phyloP scores from a whole-genome alignment of 2,888 invertebrate species.

The Drosophila borealis region DNA sequence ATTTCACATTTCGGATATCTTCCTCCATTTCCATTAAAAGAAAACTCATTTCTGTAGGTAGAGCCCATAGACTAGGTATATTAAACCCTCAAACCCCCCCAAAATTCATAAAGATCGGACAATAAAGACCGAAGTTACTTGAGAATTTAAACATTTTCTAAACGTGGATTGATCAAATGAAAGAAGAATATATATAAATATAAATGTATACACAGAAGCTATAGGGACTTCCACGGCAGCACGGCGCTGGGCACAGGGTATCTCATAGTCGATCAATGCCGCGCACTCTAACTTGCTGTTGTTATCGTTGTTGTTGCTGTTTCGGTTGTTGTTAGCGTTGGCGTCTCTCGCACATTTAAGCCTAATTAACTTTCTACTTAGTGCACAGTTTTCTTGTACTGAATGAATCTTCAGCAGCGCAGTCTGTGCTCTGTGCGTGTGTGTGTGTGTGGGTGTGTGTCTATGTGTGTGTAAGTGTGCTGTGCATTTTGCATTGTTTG shows the following conservation, averaged over 20 bases:
- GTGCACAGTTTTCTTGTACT: conserved; percentile 50
- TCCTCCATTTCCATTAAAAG: too few relatives aligned
- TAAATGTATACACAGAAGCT: too few relatives aligned
- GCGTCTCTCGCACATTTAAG: conserved; percentile 75
- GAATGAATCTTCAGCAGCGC: conserved; percentile 50
- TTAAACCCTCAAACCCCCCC: too few relatives aligned
- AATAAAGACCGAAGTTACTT: too few relatives aligned
- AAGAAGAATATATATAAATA: too few relatives aligned
- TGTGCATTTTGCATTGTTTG: conserved; percentile 64
- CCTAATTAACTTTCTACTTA: conserved; percentile 82
- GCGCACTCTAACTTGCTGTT: neutral
- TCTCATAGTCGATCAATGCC: neutral
- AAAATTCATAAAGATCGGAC: too few relatives aligned
- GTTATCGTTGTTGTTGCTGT: conserved; percentile 2
- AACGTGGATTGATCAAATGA: too few relatives aligned
- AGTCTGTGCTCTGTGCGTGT: conserved; percentile 20
- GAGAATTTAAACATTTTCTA: too few relatives aligned
- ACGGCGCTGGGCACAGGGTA: neutral
- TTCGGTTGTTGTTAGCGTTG: conserved; percentile 1
- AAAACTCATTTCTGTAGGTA: too few relatives aligned
- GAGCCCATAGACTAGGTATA: too few relatives aligned
- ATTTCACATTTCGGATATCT: too few relatives aligned
- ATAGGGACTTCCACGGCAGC: neutral
- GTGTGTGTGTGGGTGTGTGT: conserved; percentile 27
- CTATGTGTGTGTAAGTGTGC: conserved; percentile 16